A percentile compares a stretch with the other conserved stretches of the same genome.
Conservation (phyloP, 2,888 invertebrate species). For the Asteroscopus sphinx region DNA sequence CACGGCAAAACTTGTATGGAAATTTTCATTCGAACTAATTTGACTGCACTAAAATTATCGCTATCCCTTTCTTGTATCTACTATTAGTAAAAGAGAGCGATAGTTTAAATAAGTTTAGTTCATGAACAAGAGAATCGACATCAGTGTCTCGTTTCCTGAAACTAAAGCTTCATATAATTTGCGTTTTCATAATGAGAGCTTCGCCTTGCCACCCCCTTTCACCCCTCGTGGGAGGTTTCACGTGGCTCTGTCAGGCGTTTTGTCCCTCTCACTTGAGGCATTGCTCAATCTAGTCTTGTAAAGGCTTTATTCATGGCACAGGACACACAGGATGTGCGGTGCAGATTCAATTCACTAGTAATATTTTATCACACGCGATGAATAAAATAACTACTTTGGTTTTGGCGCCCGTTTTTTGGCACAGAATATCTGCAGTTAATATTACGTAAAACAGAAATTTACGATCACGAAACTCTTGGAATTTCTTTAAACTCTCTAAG, state of each 20-base stretch:
- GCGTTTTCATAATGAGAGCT: slow-evolving; percentile 59
- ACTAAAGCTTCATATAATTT: slow-evolving; percentile 61
- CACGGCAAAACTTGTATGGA: no score
- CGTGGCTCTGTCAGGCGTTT: slow-evolving; percentile 10
- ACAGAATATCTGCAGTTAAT: slow-evolving; percentile 23
- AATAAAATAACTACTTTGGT: slow-evolving; percentile 21
- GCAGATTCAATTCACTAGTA: slow-evolving; percentile 11
- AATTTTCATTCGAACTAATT: no score
- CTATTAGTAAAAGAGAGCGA: no score
- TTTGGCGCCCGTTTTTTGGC: slow-evolving; percentile 42
- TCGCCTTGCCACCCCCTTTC: slow-evolving; percentile 27
- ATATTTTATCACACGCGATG: slow-evolving; percentile 11
- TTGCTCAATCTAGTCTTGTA: slow-evolving; percentile 22
- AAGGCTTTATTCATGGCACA: slow-evolving; percentile 6
- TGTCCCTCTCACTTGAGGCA: slow-evolving; percentile 17
- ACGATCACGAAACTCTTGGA: neutral
- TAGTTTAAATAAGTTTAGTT: no score
- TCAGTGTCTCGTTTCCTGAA: slow-evolving; percentile 48
- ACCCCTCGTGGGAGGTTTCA: slow-evolving; percentile 8
- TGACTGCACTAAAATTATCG: no score
- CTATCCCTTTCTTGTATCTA: no score
- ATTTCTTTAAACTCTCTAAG: neutral
- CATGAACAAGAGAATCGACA: slow-evolving; percentile 39
- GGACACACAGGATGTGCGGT: neutral
- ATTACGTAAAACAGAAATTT: slow-evolving; percentile 2